Conservation (phyloP, 30 jellyfish, hydroid and myxozoan species). For the Aurelia aurita region DNA sequence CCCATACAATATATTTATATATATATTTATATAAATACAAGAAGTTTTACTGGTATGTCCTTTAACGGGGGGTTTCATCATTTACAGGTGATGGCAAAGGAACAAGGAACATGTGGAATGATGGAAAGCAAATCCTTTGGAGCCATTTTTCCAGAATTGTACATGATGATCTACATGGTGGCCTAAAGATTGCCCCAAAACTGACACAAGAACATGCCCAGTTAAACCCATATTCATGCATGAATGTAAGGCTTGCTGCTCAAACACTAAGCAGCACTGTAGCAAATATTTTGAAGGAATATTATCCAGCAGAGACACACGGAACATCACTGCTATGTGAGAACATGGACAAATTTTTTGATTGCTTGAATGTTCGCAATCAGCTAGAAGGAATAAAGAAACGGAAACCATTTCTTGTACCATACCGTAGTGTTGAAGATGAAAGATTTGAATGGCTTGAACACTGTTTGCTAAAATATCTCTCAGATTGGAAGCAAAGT, state of each 20-base stretch:
- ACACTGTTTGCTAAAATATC: constrained; percentile 20
- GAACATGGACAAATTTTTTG: constrained; percentile 48
- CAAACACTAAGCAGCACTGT: constrained; percentile 42
- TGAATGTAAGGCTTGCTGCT: constrained; percentile 73
- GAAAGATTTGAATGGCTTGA: constrained; percentile 59
- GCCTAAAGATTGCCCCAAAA: constrained; percentile 28
- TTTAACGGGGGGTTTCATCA: background rate
- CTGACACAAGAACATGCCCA: constrained; percentile 29
- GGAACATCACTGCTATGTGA: constrained; percentile 57
- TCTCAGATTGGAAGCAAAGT: constrained; percentile 39
- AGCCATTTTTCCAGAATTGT: constrained; percentile 21
- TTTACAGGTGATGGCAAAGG: constrained; percentile 14
- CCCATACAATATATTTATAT: too few relatives aligned
- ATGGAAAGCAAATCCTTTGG: constrained; percentile 46
- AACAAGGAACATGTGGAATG: constrained; percentile 40
- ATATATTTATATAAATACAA: too few relatives aligned
- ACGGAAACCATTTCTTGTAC: constrained; percentile 26
- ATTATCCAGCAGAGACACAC: constrained; percentile 46
- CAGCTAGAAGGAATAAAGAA: constrained; percentile 39
- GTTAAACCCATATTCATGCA: constrained; percentile 30
- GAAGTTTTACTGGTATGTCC: background rate
- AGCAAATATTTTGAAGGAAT: constrained; percentile 17
- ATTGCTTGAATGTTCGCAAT: constrained; percentile 40
- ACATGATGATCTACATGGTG: constrained; percentile 20
- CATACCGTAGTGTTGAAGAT: constrained; percentile 56